These are phyloP conservation scores for Drosophila helvetica DNA, from an alignment of 2,888 invertebrate species.

Conservation along the genomic window DNA sequence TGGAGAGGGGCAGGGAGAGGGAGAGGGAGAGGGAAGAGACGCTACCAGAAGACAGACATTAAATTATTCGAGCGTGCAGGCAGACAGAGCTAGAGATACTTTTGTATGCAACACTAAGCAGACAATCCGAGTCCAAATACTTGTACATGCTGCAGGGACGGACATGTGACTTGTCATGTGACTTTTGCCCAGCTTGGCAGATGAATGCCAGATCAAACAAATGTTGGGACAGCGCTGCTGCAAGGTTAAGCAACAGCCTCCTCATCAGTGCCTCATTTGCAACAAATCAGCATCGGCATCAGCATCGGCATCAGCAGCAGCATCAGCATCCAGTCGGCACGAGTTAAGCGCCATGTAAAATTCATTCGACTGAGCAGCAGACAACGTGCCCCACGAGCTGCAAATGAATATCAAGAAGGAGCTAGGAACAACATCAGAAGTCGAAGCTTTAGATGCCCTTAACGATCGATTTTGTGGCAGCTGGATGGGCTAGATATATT, in stretches of 20 bases:
- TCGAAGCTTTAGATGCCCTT: not conserved
- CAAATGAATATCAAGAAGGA: conserved; percentile 40
- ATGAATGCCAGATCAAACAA: conserved; percentile 44
- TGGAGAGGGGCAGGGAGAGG: not conserved
- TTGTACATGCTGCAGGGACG: conserved; percentile 6
- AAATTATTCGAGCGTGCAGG: conserved; percentile 79
- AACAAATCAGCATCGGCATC: conserved; percentile 61
- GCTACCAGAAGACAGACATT: conserved; percentile 40
- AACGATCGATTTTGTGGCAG: not conserved
- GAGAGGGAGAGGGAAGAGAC: not conserved
- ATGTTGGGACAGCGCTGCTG: conserved; percentile 22
- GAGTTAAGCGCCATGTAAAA: conserved; percentile 66
- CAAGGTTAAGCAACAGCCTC: conserved; percentile 31
- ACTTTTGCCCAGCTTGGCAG: conserved; percentile 19
- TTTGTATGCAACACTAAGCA: conserved; percentile 76
- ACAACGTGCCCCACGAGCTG: conserved; percentile 17
- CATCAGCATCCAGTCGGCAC: conserved; percentile 20
- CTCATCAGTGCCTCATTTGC: conserved; percentile 67
- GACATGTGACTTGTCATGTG: conserved; percentile 43
- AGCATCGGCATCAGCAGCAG: not conserved
- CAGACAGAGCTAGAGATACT: conserved; percentile 62
- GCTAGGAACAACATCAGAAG: conserved; percentile 3
- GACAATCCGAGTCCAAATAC: conserved; percentile 53
- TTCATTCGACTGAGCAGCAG: conserved; percentile 66
- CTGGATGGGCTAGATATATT: too few relatives aligned